Evolutionary conservation across 1,140 invertebrate species (phyloP), one percentile per base, ranked within the genome.

Genomic region (Saxidomus purpurata): DNA sequence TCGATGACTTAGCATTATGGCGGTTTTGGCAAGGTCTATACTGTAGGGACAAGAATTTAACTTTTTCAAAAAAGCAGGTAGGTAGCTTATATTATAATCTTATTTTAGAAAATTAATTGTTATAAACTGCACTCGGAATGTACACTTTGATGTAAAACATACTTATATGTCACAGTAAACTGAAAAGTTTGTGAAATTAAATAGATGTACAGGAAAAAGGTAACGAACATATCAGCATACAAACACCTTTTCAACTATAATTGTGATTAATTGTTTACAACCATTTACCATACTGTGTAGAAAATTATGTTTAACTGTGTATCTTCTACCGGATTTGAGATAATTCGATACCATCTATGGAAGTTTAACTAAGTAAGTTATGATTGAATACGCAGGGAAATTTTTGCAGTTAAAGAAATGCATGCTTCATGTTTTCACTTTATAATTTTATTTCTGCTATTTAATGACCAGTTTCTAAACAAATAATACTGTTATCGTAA

Each of bases 181-280:
- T n/a, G n/a, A 47, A 13, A 47, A 11, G 36, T 52, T 22, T n/a
- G n/a, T 40, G 11, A 22, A 2, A 13, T 40, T 77, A 6, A 36
- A 8, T 77, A 40, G 2, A 15, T 77, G 13, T 77, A 28, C 25
- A 43, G 43, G 74, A 47, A 6, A 77, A 49, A 9, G 40, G 74
- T 77, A 47, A 77, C 74, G 74, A 77, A 77, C 74, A 77, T 47
- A 15, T 77, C 74, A 77, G 3, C 11, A 22, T 43, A 28, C 8
- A 13, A 4, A 15, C 25, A 43, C 9, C 25, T 17, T 49, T 28
- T 49, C 47, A 40, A 17, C 47, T 77, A n/a, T 15, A 77, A 47
- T 17, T 43, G 4, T 17, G 25, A 6, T 13, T 22, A 25, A 13
- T 17, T 6, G 43, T 47, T 2, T 22, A 28, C 11, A 19, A 49